Percentiles rank a stretch among this genome's conserved stretches.
Evolutionary conservation across 64 coral and sea anemone species (phyloP).

Genomic region (Cladopsammia gracilis): DNA sequence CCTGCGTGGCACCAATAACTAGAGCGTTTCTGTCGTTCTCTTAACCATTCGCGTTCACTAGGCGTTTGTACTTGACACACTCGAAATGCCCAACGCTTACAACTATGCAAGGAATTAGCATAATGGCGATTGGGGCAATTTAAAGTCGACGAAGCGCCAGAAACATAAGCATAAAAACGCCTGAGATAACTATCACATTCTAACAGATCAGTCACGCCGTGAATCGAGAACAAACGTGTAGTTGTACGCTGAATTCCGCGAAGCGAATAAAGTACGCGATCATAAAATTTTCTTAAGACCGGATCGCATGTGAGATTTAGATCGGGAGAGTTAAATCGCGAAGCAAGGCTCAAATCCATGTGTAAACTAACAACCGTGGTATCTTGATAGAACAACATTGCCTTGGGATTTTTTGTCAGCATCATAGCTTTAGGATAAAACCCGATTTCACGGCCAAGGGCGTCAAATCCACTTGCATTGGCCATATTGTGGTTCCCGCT

Average conservation of each 20-base stretch:
- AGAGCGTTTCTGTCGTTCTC: not conserved
- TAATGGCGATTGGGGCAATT: constrained; percentile 57
- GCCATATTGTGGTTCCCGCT: no score
- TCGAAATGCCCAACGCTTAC: constrained; percentile 45
- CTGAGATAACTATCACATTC: no score
- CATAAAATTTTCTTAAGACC: not conserved
- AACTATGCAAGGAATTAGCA: not conserved
- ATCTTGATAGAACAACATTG: constrained; percentile 38
- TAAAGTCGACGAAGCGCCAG: not conserved
- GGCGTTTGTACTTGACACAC: not conserved
- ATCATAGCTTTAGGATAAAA: constrained; percentile 53
- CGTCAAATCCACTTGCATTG: not conserved
- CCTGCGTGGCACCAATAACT: not conserved
- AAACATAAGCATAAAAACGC: constrained; percentile 33
- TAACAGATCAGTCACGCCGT: no score
- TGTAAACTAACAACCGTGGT: not conserved
- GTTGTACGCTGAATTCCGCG: no score
- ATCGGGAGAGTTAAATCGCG: not conserved
- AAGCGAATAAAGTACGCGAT: no score
- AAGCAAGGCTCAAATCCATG: not conserved
- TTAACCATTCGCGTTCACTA: constrained; percentile 8
- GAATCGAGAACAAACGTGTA: no score
- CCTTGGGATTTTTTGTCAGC: not conserved
- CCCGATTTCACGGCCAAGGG: not conserved
- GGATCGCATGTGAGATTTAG: constrained; percentile 31